phyloP scores from a whole-genome alignment of 2,888 invertebrate genomes.

The Anticlea derivata region DNA sequence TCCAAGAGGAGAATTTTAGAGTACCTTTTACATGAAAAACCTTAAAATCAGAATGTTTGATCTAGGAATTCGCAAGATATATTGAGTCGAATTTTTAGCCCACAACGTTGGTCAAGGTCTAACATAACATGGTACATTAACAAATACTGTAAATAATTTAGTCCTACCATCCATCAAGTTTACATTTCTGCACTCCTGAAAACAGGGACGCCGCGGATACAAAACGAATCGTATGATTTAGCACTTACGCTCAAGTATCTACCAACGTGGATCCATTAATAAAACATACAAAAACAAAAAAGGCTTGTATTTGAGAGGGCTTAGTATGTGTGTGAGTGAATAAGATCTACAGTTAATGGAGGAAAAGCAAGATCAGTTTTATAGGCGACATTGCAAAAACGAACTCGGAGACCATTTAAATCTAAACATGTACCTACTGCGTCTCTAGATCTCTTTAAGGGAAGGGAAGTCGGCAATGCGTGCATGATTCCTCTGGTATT shows the following conservation, averaged over 20 bases:
- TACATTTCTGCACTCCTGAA: conserved; percentile 34
- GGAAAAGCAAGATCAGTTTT: not conserved
- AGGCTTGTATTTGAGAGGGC: conserved; percentile 40
- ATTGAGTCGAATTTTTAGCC: no score
- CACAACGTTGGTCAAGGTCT: no score
- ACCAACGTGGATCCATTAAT: conserved; percentile 53
- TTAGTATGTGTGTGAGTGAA: conserved; percentile 17
- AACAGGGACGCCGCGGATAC: conserved; percentile 32
- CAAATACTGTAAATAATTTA: conserved; percentile 12
- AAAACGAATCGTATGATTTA: conserved; percentile 48
- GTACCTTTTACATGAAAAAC: no score
- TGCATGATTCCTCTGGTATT: no score
- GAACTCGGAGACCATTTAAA: not conserved
- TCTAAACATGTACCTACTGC: not conserved
- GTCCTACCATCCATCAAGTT: not conserved
- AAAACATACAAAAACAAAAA: conserved; percentile 52
- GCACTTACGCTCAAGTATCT: conserved; percentile 46
- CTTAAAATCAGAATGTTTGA: no score
- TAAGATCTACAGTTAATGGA: conserved; percentile 2
- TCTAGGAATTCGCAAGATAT: no score
- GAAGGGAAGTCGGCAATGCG: no score
- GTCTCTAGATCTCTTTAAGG: no score
- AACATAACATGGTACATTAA: no score
- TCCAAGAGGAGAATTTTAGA: no score
- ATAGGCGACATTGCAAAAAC: not conserved